Evolutionary conservation across 1,140 invertebrate species (phyloP), one percentile per base, ranked within the genome.

Genomic region (Bombus sibiricus): DNA sequence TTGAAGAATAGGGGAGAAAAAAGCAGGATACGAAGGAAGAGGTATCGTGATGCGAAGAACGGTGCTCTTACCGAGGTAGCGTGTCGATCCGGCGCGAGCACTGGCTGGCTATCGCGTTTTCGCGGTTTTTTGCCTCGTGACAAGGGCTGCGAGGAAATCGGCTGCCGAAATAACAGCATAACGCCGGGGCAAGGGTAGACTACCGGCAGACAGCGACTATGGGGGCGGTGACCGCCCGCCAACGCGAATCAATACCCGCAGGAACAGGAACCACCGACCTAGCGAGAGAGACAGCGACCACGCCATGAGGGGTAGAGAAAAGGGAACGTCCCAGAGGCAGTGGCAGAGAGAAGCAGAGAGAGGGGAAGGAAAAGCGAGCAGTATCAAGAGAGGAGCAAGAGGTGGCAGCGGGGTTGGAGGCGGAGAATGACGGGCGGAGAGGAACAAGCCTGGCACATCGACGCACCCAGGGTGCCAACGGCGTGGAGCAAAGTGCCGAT

Each of bases 221-320:
- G 94, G 95, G 93, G 95, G 94, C 94, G 94, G 94, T 94, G 94
- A 95, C 94, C 95, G 94, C 93, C 93, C 94, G 93, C 94, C 94
- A 93, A 94, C 94, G 94, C 94, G 94, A 95, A 95, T 95, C 95
- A 95, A 95, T 95, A 95, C 95, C 95, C 94, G 94, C 94, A 95
- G 95, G 94, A 95, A 94, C 94, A 95, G 94, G 94, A 95, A 94
- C 93, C 94, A 92, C 92, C 92, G 91, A 92, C 91, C 92, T 89
- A 83, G 82, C 84, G 62, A 43, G 77, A 79, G 59, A 79, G 77
- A 88, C 87, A 91, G 81, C 90, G 47, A 53, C 47, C 47, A 53
- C 47, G 47, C 47, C 47, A 53, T 22, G 64, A 71, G 80, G 57
- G 57, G 64, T 69, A 76, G 75, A 83, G 37, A 84, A 66, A 73